Conservation (phyloP, 2,888 invertebrate species). For the Pasiphila rectangulata region DNA sequence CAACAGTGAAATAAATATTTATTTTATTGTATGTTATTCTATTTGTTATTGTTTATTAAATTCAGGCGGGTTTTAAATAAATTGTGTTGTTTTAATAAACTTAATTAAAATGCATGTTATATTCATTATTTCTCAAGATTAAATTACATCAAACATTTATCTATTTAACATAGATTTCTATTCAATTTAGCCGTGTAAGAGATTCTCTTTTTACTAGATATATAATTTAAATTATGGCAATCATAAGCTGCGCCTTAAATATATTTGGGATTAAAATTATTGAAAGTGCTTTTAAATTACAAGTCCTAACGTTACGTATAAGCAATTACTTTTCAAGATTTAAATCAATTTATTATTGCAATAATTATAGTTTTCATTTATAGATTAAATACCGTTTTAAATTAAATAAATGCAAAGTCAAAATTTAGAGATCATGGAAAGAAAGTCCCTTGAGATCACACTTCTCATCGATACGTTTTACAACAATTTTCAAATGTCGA, state of each 20-base stretch:
- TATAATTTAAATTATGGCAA: slow-evolving; percentile 50
- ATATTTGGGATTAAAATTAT: slow-evolving; percentile 62
- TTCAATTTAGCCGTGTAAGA: slow-evolving; percentile 57
- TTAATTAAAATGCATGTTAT: not conserved
- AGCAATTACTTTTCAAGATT: slow-evolving; percentile 58
- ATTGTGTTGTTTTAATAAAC: not conserved
- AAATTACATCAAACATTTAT: slow-evolving; percentile 12
- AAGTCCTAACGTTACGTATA: slow-evolving; percentile 59
- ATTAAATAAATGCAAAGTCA: slow-evolving; percentile 69
- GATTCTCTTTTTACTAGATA: slow-evolving; percentile 56
- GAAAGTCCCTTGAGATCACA: slow-evolving; percentile 69
- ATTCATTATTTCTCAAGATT: slow-evolving; percentile 11
- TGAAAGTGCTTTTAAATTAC: slow-evolving; percentile 62
- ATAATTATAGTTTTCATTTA: slow-evolving; percentile 43
- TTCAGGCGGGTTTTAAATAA: slow-evolving; percentile 7
- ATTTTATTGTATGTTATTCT: slow-evolving; percentile 3
- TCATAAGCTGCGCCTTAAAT: slow-evolving; percentile 63
- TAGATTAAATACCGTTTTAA: slow-evolving; percentile 48
- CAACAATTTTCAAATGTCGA: slow-evolving; percentile 54
- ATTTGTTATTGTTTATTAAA: slow-evolving; percentile 2
- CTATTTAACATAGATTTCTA: slow-evolving; percentile 45
- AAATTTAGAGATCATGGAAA: slow-evolving; percentile 73
- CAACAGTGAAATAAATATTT: slow-evolving; percentile 30
- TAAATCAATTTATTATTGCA: slow-evolving; percentile 58
- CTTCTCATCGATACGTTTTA: slow-evolving; percentile 54